Evolutionary conservation across 2,797 vertebrate species (phyloP), one percentile per base, ranked within the genome.

Genomic region (Sebastes diploproa): DNA sequence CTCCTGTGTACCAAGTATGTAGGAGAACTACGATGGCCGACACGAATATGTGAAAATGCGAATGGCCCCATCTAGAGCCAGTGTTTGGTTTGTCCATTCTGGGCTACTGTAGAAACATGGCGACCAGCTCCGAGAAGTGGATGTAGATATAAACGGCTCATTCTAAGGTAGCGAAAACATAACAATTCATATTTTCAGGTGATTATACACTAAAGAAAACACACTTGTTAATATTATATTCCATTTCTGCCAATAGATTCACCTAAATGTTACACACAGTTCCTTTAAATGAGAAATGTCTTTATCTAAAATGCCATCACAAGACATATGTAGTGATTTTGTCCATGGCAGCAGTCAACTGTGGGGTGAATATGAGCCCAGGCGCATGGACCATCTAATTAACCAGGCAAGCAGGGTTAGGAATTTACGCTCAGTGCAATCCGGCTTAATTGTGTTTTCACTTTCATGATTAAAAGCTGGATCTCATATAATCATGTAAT

Each of bases 391-490:
- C 22, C 72, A 68, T 16, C 59, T 81, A 75, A 91, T 88, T 85
- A 89, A 70, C 54, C 69, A 61, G 42, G 8, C 71, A 77, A 30
- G 55, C 63, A 75, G 72, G 79, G 63, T 59, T 36, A 23, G 68
- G 68, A 70, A 77, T 83, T 89, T 77, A 75, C 18, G 6, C 80
- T 78, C 72, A 50, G 36, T 60, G 76, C 72, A 78, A 73, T 75
- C 30, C 27, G n/a, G 72, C 68, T 79, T 80, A 82, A 86, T 83
- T 84, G 68, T 65, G 22, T 83, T 89, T 85, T 85, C 73, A 64
- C 72, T 82, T 75, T 81, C 55, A 71, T 83, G 83, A 88, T 86
- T 86, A 89, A 90, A 91, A 70, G 72, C 27, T 73, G 65, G n/a
- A 73, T 86, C 65, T 77, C 58, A 77, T 82, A 69, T 86, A 76